Evolutionary conservation across 2,797 vertebrate species (phyloP), one percentile per base, ranked within the genome.

Genomic region (Tangara arthus): DNA sequence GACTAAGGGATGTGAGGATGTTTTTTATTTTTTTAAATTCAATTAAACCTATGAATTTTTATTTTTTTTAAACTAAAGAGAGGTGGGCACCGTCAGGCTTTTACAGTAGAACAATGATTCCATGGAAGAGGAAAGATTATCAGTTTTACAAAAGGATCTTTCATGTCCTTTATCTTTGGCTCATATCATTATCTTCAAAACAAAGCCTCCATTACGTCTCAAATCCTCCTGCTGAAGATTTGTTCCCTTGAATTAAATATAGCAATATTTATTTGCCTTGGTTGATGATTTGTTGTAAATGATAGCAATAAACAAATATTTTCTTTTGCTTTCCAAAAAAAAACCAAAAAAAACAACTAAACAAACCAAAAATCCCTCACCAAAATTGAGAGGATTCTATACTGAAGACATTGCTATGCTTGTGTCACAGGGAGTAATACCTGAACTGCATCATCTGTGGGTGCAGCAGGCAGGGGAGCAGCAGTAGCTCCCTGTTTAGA

Each of bases 401-500:
- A 35, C 9, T 24, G 42, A 76, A 70, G 39, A 9, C 13, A 17
- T 61, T 24, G 8, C 20, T 44, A 8, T 80, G 26, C 12, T 53
- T 69, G 41, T 63, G 47, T 34, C 42, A 55, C 9, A 56, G 11
- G 57, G 19, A 47, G 3, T 24, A 34, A 78, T 12, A 65, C 12
- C 22, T 39, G 23, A 72, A 66, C 73, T 20, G 14, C 42, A 30
- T 32, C 50, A 76, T 11, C 63, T 41, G 15, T 19, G 47, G 26
- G 6, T 60, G 46, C 35, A 71, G 60, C 44, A 81, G 37, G 20
- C 35, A 41, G 30, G 11, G 12, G 2, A 72, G 50, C 32, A 76
- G 50, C 28, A 39, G 50, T 6, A 57, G 8, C 35, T 64, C 3
- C 1, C 3, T 0, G 0, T 55, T 75, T 37, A 82, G 42, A 41